A percentile compares a stretch with the other conserved stretches of the same genome.
phyloP scores from a whole-genome alignment of 2,797 vertebrate genomes.

The Pantherophis vulpinus region DNA sequence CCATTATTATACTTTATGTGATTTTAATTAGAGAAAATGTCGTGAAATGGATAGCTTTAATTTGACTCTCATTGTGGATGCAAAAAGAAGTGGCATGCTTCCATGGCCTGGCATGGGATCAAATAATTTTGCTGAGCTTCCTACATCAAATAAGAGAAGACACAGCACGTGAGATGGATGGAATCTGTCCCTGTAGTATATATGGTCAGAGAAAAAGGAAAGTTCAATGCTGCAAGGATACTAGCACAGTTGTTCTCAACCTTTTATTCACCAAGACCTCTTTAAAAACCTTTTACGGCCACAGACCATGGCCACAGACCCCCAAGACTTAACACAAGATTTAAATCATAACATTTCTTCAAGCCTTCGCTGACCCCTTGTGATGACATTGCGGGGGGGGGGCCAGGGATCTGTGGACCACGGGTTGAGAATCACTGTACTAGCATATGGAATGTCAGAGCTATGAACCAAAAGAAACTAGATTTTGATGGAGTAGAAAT shows the following conservation, averaged over 20 bases:
- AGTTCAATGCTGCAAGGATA: neutral
- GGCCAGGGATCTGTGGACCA: neutral
- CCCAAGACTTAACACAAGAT: neutral
- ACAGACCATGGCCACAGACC: neutral
- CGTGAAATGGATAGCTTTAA: neutral
- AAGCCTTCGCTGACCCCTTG: too few species aligned
- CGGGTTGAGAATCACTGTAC: neutral
- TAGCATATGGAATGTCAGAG: neutral
- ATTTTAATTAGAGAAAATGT: neutral
- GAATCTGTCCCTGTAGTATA: neutral
- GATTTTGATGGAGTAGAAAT: neutral
- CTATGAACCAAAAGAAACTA: neutral
- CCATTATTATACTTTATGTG: neutral
- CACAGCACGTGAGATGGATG: neutral
- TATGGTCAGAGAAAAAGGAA: neutral
- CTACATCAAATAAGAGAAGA: neutral
- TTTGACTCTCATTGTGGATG: neutral
- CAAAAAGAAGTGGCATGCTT: neutral
- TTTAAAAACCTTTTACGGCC: neutral
- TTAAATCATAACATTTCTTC: neutral
- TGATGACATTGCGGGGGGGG: too few species aligned
- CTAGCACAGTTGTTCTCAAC: neutral
- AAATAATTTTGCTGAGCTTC: neutral
- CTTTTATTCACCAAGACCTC: neutral
- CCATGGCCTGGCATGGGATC: neutral